Evolutionary conservation across 2,113 vertebrate species (phyloP), one percentile per base, ranked within the genome.

Genomic region (Haemorhous mexicanus): DNA sequence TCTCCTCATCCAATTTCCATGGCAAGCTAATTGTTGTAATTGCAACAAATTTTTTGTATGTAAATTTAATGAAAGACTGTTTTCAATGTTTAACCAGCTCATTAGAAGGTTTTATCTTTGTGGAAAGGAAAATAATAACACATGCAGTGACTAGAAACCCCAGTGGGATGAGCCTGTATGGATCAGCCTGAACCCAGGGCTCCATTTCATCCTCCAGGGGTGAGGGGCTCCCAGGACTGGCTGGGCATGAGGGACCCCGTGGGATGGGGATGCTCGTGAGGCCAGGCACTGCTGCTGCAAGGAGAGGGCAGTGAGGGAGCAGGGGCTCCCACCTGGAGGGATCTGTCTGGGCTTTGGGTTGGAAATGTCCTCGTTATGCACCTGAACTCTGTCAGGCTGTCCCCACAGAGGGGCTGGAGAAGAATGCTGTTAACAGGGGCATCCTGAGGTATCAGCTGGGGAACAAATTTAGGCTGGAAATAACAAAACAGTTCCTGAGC

Each of bases 31-130:
- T 87, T 90, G 70, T 90, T 95, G 83, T 64, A 75, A 86, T 87
- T 72, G 74, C 53, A 89, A 84, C 70, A 78, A 85, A 61, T 39
- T 81, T 96, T 92, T 97, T 89, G 55, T n/a, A 44, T 77, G 79
- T 90, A 96, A 97, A 96, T 87, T 82, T 97, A 96, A 97, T 96
- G 97, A 85, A 94, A 95, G 83, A 10, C 55, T 17, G 69, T 77
- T 95, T 95, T 90, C 84, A 63, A 27, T 94, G 89, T 96, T 97
- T 95, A 96, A 89, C 87, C 68, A 83, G 77, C 78, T 97, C 94
- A 92, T 89, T 63, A 94, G 49, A 55, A 84, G 68, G 47, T 52
- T 92, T 96, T 95, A 43, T 95, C 90, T 91, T 84, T 69, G 84
- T 68, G 92, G 21, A 90, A 90, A 94, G 59, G 66, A 16, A 16